Conservation (phyloP, 2,888 invertebrate species). For the Ochropleura plecta region DNA sequence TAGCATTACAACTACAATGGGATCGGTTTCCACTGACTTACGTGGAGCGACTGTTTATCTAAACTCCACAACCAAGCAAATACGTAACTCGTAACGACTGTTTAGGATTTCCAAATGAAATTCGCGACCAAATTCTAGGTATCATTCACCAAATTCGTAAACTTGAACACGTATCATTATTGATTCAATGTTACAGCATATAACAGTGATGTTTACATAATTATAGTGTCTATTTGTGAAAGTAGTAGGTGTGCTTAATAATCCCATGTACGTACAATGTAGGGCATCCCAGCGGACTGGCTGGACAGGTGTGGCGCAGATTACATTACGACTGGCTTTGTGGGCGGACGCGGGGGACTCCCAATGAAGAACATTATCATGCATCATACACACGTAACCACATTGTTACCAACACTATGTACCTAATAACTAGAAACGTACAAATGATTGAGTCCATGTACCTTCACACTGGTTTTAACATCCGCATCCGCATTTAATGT, state of each 20-base stretch:
- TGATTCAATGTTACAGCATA: background rate
- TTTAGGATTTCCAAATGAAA: background rate
- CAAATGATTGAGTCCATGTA: background rate
- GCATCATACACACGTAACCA: conserved; percentile 21
- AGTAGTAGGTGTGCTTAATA: background rate
- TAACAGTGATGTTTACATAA: background rate
- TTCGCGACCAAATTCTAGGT: background rate
- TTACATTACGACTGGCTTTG: conserved; percentile 52
- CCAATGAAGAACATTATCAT: conserved; percentile 36
- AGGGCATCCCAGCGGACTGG: conserved; percentile 32
- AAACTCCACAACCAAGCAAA: background rate
- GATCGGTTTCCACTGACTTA: background rate
- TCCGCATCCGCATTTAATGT: background rate
- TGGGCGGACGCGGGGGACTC: conserved; percentile 17
- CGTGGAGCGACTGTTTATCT: background rate
- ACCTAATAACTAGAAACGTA: background rate
- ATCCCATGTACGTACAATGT: conserved; percentile 10
- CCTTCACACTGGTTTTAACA: background rate
- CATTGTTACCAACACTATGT: conserved; percentile 1
- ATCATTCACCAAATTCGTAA: no score
- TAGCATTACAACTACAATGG: background rate
- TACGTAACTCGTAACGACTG: background rate
- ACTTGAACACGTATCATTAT: no score
- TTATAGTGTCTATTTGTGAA: background rate
- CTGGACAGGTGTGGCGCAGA: conserved; percentile 44